Evolutionary conservation across 2,113 vertebrate species (phyloP), one percentile per base, ranked within the genome.

Genomic region (Ascaphus truei): DNA sequence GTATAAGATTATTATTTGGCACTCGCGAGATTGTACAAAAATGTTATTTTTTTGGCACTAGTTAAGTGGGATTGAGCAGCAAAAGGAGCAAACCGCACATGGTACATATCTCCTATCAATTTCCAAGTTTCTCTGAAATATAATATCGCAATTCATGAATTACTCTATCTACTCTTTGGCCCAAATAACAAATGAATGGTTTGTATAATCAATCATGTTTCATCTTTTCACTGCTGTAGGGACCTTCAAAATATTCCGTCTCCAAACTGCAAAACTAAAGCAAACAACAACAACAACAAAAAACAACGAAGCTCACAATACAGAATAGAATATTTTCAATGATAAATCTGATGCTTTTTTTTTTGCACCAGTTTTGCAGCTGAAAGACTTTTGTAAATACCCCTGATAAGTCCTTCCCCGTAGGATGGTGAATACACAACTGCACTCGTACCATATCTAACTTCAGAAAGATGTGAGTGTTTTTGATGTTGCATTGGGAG

Each of bases 1-100:
- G n/a, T n/a, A 47, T 65, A 53, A 36, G 37, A 65, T 65, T 53
- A 41, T 15, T 39, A 51, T 51, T 65, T 65, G 48, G 62, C 62
- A 18, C 16, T 29, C 11, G 33, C 36, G 36, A 37, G 31, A 34
- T 51, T 65, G 62, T 65, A 47, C 37, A 53, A 23, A 25, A 65
- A 13, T 65, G 34, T 48, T 52, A 65, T 33, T 37, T 65, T n/a
- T 65, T 65, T 65, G 31, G 48, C 31, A 51, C 37, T 5, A n/a
- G 36, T 16, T 11, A 33, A 64, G 62, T 64, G 48, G 34, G 48
- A 37, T 50, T 53, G 51, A 65, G 33, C 62, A 37, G 34, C 34
- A 53, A 7, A 63, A 48, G 29, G 39, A 64, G 50, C 45, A 34
- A 65, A 65, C 18, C 34, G 39, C 62, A 65, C 37, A 37, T 53